Evolutionary conservation across 2,888 invertebrate genomes (phyloP).

Genomic region (Aspidiotus destructor): DNA sequence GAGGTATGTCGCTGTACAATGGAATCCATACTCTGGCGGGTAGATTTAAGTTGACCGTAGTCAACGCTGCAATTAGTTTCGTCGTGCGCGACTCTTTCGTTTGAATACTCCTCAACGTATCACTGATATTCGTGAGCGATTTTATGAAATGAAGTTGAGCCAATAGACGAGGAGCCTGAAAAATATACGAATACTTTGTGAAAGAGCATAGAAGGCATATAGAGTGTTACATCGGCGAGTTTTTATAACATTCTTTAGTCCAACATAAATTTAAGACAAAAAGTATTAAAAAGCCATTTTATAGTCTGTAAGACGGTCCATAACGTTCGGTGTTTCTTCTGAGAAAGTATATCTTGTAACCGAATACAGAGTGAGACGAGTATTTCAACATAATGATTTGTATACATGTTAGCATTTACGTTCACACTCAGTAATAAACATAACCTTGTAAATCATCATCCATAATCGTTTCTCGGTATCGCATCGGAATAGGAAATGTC

Average conservation of each 20-base stretch:
- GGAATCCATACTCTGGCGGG: conserved; percentile 98
- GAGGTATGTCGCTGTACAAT: conserved; percentile 57
- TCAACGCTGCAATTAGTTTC: conserved; percentile 83
- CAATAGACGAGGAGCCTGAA: conserved; percentile 66
- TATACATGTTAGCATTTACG: too few species aligned
- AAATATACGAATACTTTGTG: conserved; percentile 16
- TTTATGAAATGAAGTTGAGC: conserved; percentile 80
- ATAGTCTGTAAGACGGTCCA: not conserved
- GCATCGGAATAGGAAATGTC: too few species aligned
- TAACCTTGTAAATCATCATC: too few species aligned
- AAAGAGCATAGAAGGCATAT: not conserved
- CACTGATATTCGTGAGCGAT: conserved; percentile 77
- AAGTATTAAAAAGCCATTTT: not conserved
- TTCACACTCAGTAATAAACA: too few species aligned
- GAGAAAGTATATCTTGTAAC: too few species aligned
- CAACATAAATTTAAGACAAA: not conserved
- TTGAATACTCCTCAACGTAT: conserved; percentile 66
- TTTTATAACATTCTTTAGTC: too few species aligned
- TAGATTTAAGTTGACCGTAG: conserved; percentile 86
- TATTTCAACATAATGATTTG: too few species aligned
- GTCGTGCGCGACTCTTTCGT: conserved; percentile 89
- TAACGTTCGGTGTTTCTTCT: too few species aligned
- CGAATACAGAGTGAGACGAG: too few species aligned
- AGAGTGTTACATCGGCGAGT: too few species aligned
- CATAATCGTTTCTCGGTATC: too few species aligned